A percentile compares a stretch with the other conserved stretches of the same genome.
Conservation (phyloP, 2,797 vertebrate genomes). For the Takifugu ocellatus region DNA sequence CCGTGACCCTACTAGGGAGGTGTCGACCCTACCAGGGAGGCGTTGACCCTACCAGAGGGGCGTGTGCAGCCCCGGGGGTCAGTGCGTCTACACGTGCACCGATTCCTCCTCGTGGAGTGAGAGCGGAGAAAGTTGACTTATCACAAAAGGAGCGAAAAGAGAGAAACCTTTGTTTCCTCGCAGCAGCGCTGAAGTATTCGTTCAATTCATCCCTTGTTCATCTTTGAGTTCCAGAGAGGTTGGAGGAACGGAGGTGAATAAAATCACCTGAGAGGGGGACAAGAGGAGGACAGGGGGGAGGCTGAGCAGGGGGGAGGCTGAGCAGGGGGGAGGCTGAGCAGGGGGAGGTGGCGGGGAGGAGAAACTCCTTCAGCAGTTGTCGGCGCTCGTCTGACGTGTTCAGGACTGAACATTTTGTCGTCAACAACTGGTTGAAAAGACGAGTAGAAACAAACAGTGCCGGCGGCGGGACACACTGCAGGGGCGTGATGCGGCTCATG, state of each 20-base stretch:
- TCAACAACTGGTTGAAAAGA: slow-evolving; percentile 83
- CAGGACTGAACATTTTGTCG: slow-evolving; percentile 35
- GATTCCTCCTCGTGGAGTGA: no score
- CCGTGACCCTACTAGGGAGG: no score
- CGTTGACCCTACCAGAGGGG: no score
- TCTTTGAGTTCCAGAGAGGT: no score
- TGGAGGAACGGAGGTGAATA: no score
- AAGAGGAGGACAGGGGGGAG: slow-evolving; percentile 30
- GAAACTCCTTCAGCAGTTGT: not conserved
- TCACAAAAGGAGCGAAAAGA: no score
- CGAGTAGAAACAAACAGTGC: slow-evolving; percentile 80
- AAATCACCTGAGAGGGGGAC: no score
- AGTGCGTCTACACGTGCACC: not conserved
- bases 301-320: slow-evolving; percentile 10
- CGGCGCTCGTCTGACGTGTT: not conserved
- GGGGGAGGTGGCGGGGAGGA: slow-evolving; percentile 18
- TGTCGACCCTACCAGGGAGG: not conserved
- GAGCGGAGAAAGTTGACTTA: not conserved
- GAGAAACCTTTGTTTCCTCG: not conserved
- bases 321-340: slow-evolving; percentile 7
- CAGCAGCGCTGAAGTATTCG: not conserved
- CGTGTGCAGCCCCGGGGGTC: not conserved
- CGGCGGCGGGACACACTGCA: slow-evolving; percentile 79
- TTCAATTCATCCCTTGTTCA: no score
- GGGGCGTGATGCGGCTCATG: slow-evolving; percentile 52